These are phyloP conservation scores for Bombycilla garrulus DNA, from an alignment of 2,113 vertebrate genomes.

Conservation along the genomic window DNA sequence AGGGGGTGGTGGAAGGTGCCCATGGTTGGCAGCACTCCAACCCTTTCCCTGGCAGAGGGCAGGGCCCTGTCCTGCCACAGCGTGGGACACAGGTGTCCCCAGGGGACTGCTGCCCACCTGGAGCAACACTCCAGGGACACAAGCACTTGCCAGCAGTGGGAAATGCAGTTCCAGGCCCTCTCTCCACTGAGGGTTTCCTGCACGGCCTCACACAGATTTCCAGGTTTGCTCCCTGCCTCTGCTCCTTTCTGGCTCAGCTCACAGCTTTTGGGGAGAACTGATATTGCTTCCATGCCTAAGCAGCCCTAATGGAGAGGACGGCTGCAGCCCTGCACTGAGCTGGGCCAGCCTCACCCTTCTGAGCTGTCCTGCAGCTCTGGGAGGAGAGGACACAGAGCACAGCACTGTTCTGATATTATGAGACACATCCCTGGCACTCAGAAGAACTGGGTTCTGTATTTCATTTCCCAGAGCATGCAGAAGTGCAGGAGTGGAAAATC, in stretches of 20 bases:
- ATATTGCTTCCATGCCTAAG: rapidly evolving
- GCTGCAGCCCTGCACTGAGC: not conserved
- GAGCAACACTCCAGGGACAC: rapidly evolving
- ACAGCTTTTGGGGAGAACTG: not conserved
- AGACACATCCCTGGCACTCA: not conserved
- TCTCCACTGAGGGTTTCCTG: not conserved
- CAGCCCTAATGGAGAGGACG: not conserved
- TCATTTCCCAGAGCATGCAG: not conserved
- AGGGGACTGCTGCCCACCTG: not conserved
- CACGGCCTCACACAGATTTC: not conserved
- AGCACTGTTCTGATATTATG: rapidly evolving
- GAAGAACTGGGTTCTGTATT: not conserved
- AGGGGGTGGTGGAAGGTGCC: not conserved
- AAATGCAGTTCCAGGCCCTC: not conserved
- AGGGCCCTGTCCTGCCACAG: not conserved
- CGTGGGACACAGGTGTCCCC: rapidly evolving
- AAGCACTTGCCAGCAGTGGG: not conserved
- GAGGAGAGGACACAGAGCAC: not conserved
- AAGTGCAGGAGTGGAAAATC: not conserved
- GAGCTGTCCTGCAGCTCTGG: not conserved
- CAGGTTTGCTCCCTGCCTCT: not conserved
- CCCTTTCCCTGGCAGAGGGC: not conserved
- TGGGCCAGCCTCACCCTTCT: not conserved
- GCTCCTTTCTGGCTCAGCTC: not conserved
- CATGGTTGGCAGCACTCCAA: rapidly evolving